Evolutionary conservation across 2,113 vertebrate genomes (phyloP), one percentile per base, ranked within the genome.

Genomic region (Leptobrachium leishanense): DNA sequence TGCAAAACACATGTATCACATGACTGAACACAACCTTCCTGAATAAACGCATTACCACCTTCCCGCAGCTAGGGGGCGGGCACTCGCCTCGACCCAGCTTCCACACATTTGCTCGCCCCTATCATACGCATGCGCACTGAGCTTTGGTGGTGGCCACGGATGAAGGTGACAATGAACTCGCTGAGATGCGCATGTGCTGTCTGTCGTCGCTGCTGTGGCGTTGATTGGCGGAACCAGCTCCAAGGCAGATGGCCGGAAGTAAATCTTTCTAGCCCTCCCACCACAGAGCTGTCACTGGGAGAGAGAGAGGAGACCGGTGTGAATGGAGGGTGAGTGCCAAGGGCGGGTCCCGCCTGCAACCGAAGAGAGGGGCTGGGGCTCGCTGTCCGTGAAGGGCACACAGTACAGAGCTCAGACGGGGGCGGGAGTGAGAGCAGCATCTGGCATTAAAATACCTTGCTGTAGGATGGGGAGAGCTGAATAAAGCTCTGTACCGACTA

Each of bases 141-240:
- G 10, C 11, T 13, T 31, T 31, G 20, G 46, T 68, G 65, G 75
- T 68, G 65, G 75, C 11, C 63, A 31, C 20, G 20, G 42, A 54
- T 77, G 75, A 77, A 77, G 75, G 75, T 77, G 75, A 77, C 75
- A 77, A 9, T 15, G 46, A 41, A 20, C 11, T 10, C n/a, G 2
- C 2, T 1, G 3, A 0, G n/a, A 0, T 39, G 11, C 75, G 75
- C 75, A 77, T 68, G 75, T 65, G 75, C 6, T 0, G 0, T 12
- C 75, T 0, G 7, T 7, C 13, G 13, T 12, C 13, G 1, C 31
- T 46, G 40, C 11, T 41, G 13, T 53, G 15, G 2, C 13, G 6
- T 31, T 6, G 75, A 77, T 77, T 77, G 75, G 75, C 9, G 46
- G 46, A 10, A 4, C 13, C 13, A 9, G 13, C 3, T 4, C 1